Evolutionary conservation across 2,113 vertebrate genomes (phyloP).

Genomic region (Ascaphus truei): DNA sequence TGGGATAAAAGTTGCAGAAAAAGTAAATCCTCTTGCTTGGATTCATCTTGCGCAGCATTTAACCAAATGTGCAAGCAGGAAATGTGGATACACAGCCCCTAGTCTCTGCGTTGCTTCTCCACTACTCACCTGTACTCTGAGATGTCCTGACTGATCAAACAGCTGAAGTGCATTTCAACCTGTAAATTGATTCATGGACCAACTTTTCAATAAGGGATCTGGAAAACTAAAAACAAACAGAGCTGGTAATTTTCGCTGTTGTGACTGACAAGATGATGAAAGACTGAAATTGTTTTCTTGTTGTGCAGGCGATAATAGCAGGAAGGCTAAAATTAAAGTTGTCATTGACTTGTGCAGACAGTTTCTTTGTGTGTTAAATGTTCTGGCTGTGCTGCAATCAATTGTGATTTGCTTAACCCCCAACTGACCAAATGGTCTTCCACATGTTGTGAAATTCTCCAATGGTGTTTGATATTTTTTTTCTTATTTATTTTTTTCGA

Average conservation of each 20-base stretch:
- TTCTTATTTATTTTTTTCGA: too few species aligned
- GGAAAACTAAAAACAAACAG: conserved; percentile 7
- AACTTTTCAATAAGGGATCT: conserved; percentile 2
- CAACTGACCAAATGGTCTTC: background rate
- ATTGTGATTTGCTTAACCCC: background rate
- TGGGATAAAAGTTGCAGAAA: too few species aligned
- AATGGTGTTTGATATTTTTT: too few species aligned
- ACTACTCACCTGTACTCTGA: too few species aligned
- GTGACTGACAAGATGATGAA: conserved; percentile 19
- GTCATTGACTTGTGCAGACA: conserved; percentile 12
- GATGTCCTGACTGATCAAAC: background rate
- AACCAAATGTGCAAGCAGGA: too few species aligned
- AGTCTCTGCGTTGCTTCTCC: too few species aligned
- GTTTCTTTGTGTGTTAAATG: background rate
- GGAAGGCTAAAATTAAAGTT: conserved; percentile 21
- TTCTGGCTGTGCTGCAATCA: background rate
- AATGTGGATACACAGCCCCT: too few species aligned
- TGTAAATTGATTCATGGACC: conserved; percentile 7
- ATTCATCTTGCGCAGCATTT: too few species aligned
- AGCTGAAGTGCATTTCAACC: background rate
- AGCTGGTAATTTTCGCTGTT: conserved; percentile 12
- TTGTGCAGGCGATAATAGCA: conserved; percentile 7
- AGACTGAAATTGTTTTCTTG: conserved; percentile 16
- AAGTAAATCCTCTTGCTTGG: too few species aligned
- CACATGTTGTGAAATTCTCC: background rate